A percentile compares a stretch with the other conserved stretches of the same genome.
Conservation (phyloP, 2,888 invertebrate genomes). For the Caenorhabditis plicata region DNA sequence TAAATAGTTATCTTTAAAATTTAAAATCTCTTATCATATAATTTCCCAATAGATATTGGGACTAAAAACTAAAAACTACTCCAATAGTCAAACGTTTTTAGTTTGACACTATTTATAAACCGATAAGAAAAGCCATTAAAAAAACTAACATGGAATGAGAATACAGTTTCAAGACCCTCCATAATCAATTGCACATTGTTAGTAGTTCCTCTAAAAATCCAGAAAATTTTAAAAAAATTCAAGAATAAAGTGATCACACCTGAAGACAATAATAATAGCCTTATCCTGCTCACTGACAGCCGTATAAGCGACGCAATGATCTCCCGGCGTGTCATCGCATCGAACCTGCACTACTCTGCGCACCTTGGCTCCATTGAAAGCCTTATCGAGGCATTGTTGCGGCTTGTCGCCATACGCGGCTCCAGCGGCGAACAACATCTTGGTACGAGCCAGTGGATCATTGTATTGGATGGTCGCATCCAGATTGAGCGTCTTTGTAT, state of each 20-base stretch:
- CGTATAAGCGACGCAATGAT: slow-evolving; percentile 39
- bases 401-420: slow-evolving; percentile 28
- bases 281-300: slow-evolving; percentile 37
- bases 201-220: slow-evolving; percentile 36
- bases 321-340: slow-evolving; percentile 22
- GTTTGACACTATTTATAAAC: background rate
- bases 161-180: slow-evolving; percentile 40
- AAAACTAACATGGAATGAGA: slow-evolving; percentile 31
- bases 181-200: slow-evolving; percentile 39
- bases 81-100: too few species aligned
- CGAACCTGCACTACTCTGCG: slow-evolving; percentile 11
- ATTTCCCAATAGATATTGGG: slow-evolving; percentile 1
- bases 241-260: slow-evolving; percentile 2
- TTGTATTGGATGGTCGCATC: slow-evolving; percentile 34
- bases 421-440: slow-evolving; percentile 25
- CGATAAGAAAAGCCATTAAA: background rate
- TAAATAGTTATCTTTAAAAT: background rate
- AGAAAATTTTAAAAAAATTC: background rate
- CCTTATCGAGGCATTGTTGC: slow-evolving; percentile 28
- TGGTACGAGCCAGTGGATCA: slow-evolving; percentile 19
- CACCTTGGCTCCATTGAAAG: slow-evolving; percentile 16
- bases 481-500: too few species aligned
- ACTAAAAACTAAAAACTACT: background rate
- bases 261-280: slow-evolving; percentile 47
- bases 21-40: background rate